Conservation (phyloP, 2,113 vertebrate species). For the Arothron firmamentum region DNA sequence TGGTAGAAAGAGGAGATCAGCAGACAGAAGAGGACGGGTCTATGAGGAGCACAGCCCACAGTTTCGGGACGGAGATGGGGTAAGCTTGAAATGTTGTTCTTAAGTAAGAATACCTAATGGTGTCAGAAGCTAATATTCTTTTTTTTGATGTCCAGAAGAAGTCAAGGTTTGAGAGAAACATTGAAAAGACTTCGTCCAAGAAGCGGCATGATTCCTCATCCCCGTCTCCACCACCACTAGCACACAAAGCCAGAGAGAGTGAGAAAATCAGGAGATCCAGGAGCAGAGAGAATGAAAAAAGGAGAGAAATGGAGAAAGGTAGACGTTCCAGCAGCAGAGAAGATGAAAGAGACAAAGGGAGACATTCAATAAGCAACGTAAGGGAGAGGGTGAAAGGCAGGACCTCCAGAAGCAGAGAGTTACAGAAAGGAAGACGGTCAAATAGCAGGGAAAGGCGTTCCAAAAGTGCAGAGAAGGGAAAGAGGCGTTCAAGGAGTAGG, state of each 20-base stretch:
- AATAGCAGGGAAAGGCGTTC: conserved; percentile 31
- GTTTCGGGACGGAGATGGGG: conserved; percentile 42
- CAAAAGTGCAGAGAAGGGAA: conserved; percentile 4
- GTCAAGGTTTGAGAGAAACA: conserved; percentile 30
- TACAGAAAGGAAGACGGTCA: conserved; percentile 1
- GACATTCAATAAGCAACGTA: conserved; percentile 2
- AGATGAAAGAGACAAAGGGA: neutral
- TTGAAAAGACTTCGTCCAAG: conserved; percentile 27
- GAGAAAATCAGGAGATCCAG: conserved; percentile 27
- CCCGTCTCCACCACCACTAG: conserved; percentile 37
- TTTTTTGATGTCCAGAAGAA: conserved; percentile 42
- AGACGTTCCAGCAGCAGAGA: conserved; percentile 14
- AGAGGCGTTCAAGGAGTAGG: conserved; percentile 33
- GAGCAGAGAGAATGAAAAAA: conserved; percentile 21
- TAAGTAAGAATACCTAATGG: neutral
- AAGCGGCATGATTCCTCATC: conserved; percentile 56
- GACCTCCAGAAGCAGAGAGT: conserved; percentile 11
- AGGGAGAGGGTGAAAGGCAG: conserved; percentile 24
- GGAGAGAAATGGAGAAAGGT: conserved; percentile 21
- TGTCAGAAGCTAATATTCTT: neutral
- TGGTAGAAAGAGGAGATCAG: conserved; percentile 56
- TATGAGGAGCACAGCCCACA: conserved; percentile 50
- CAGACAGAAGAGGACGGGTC: conserved; percentile 52
- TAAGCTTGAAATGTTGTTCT: conserved; percentile 16
- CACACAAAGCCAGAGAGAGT: conserved; percentile 26